Percentiles rank a stretch among this genome's conserved stretches.
Conservation (phyloP, 2,888 invertebrate genomes). For the Cheilosia urbana region DNA sequence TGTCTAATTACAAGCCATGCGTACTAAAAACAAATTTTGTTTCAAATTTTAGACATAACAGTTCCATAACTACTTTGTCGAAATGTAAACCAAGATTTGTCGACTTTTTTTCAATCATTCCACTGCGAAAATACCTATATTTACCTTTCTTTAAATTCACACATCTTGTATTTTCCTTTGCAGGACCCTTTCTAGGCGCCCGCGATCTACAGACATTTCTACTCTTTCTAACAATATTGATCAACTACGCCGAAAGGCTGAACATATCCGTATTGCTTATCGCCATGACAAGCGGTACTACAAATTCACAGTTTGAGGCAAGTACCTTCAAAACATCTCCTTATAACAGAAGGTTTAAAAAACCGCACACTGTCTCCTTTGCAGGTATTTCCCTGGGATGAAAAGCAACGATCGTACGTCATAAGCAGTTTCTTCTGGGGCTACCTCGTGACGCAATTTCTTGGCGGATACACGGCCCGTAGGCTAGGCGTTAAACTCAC, state of each 20-base stretch:
- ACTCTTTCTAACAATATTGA: conserved; percentile 86
- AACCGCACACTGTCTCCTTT: conserved; percentile 26
- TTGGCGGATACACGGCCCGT: conserved; percentile 89
- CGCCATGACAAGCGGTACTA: conserved; percentile 87
- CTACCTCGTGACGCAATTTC: conserved; percentile 87
- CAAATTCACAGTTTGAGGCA: conserved; percentile 84
- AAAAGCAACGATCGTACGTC: conserved; percentile 85
- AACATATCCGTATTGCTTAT: conserved; percentile 89
- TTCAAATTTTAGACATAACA: no score
- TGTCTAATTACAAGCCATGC: no score
- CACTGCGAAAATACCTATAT: no score
- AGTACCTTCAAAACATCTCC: conserved; percentile 69
- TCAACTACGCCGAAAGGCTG: conserved; percentile 87
- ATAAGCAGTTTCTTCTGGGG: conserved; percentile 92
- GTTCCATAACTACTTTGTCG: no score
- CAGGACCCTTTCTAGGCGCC: conserved; percentile 85
- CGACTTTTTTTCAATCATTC: no score
- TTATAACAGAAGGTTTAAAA: background rate
- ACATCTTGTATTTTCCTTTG: conserved; percentile 76
- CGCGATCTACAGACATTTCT: conserved; percentile 87
- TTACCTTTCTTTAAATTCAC: no score
- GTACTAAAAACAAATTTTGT: no score
- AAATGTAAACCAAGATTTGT: no score
- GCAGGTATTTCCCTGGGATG: conserved; percentile 82
- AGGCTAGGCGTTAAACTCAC: conserved; percentile 88